These are phyloP conservation scores for Planiliza haematocheilus DNA, from an alignment of 2,113 vertebrate species.

Conservation along the genomic window DNA sequence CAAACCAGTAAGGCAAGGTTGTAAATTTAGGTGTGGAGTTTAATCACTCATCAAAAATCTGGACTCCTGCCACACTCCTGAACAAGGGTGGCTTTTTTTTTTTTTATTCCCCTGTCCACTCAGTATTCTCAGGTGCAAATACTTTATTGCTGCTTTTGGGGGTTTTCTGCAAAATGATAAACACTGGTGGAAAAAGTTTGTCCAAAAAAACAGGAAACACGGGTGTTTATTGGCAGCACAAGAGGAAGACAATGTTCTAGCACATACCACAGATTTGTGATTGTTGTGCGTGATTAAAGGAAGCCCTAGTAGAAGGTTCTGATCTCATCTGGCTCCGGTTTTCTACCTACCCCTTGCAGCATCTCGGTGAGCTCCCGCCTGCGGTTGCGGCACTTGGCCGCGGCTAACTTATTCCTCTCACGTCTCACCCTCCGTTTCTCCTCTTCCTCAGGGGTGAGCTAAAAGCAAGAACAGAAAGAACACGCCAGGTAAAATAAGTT, in stretches of 20 bases:
- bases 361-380: conserved; percentile 96
- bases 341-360: conserved; percentile 93
- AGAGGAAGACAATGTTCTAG: background rate
- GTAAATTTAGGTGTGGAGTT: conserved; percentile 69
- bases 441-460: conserved; percentile 98
- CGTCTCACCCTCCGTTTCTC: conserved; percentile 96
- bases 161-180: background rate
- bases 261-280: background rate
- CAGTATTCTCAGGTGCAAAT: conserved; percentile 3
- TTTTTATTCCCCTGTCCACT: too few relatives aligned
- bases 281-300: background rate
- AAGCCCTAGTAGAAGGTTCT: background rate
- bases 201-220: background rate
- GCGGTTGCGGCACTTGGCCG: conserved; percentile 98
- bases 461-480: conserved; percentile 34
- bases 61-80: conserved; percentile 36
- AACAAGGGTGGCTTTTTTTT: conserved; percentile 7
- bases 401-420: conserved; percentile 98
- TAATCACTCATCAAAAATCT: conserved; percentile 42
- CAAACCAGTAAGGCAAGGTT: conserved; percentile 68
- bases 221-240: background rate
- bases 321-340: background rate
- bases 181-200: background rate
- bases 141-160: background rate
- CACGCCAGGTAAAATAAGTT: conserved; percentile 29